These are phyloP conservation scores for Spilosoma lubricipeda DNA, from an alignment of 2,888 invertebrate species.

Conservation along the genomic window DNA sequence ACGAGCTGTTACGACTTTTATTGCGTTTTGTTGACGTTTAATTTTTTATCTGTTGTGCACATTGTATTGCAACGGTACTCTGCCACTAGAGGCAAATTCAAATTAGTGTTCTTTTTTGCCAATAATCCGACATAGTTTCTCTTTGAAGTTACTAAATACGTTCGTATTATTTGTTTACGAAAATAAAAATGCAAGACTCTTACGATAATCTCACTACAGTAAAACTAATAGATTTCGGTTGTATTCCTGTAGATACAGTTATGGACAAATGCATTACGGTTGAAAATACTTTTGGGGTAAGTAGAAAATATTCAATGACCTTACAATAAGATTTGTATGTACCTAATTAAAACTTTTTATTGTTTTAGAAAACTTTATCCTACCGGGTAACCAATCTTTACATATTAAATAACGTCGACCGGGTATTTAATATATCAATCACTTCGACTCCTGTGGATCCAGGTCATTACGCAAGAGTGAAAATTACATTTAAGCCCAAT, in stretches of 20 bases:
- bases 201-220: conserved; percentile 61
- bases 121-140: not conserved
- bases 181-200: conserved; percentile 56
- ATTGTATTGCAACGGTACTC: not conserved
- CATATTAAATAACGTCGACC: conserved; percentile 73
- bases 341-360: not conserved
- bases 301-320: not conserved
- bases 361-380: conserved; percentile 64
- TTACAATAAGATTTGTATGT: not conserved
- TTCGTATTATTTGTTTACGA: not conserved
- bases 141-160: not conserved
- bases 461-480: conserved; percentile 62
- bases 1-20: too few species aligned
- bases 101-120: not conserved
- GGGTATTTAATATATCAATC: conserved; percentile 71
- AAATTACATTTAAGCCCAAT: conserved; percentile 69
- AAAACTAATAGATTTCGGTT: conserved; percentile 73
- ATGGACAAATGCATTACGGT: conserved; percentile 66
- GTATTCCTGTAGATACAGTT: conserved; percentile 69
- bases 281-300: conserved; percentile 60
- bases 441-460: conserved; percentile 66
- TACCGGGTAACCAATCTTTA: conserved; percentile 75
- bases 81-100: not conserved
- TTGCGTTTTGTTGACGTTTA: not conserved
- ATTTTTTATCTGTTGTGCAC: not conserved